A percentile compares a stretch with the other conserved stretches of the same genome.
Evolutionary conservation across 2,888 invertebrate species (phyloP).

Genomic region (Bellardia pandia): DNA sequence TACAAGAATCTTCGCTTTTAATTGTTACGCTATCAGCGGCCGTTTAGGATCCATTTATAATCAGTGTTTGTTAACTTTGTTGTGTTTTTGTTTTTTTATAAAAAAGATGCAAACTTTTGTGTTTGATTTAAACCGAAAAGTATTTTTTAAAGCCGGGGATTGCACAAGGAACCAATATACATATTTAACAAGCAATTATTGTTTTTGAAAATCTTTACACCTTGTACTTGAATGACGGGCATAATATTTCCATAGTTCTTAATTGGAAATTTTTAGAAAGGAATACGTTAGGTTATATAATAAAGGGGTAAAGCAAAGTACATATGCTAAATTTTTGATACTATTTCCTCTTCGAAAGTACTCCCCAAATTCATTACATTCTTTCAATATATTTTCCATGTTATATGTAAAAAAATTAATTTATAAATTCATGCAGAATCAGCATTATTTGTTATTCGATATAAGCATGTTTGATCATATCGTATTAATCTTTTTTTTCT

Average conservation of each 20-base stretch:
- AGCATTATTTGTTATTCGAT: too few relatives aligned
- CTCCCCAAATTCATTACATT: too few relatives aligned
- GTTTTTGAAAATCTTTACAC: conserved; percentile 52
- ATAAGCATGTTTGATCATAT: too few relatives aligned
- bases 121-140: conserved; percentile 1
- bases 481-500: too few relatives aligned
- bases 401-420: too few relatives aligned
- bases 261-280: too few relatives aligned
- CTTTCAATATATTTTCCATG: too few relatives aligned
- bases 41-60: conserved; percentile 17
- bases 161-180: conserved; percentile 75
- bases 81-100: neutral
- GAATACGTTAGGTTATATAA: too few relatives aligned
- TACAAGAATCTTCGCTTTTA: conserved; percentile 54
- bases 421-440: too few relatives aligned
- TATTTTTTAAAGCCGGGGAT: conserved; percentile 75
- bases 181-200: conserved; percentile 66
- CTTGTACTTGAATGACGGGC: neutral
- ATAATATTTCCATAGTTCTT: neutral
- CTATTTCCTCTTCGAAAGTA: too few relatives aligned
- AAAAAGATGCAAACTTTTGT: neutral
- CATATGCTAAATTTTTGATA: too few relatives aligned
- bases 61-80: neutral
- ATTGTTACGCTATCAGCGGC: conserved; percentile 11
- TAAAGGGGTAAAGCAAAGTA: too few relatives aligned